These are phyloP conservation scores for Casuarius casuarius DNA, from an alignment of 2,113 vertebrate species.

Conservation along the genomic window DNA sequence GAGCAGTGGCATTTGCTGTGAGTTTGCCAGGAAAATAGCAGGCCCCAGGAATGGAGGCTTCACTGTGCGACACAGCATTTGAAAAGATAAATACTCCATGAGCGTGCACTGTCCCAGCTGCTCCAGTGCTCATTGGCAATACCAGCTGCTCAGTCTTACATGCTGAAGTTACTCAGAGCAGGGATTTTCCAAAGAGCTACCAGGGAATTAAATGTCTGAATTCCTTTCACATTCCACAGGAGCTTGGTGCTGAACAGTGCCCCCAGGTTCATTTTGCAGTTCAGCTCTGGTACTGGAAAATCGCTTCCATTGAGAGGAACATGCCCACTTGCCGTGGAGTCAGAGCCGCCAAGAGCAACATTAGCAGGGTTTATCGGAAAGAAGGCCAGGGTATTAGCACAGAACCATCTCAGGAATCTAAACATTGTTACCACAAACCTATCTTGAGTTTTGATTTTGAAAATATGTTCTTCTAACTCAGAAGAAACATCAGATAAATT, in stretches of 20 bases:
- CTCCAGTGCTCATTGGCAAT: accelerated
- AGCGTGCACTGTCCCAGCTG: not conserved
- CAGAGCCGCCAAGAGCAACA: not conserved
- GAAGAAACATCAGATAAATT: not conserved
- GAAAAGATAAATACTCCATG: not conserved
- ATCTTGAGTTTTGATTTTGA: conserved; percentile 21
- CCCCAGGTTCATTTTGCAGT: conserved; percentile 22
- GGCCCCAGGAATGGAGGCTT: not conserved
- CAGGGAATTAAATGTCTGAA: conserved; percentile 60
- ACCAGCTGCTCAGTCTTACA: not conserved
- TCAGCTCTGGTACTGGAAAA: conserved; percentile 30
- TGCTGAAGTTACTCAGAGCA: not conserved
- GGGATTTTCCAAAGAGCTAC: conserved; percentile 54
- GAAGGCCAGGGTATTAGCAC: not conserved
- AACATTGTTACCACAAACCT: conserved; percentile 19
- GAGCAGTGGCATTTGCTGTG: not conserved
- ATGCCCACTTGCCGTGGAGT: not conserved
- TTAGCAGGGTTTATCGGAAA: not conserved
- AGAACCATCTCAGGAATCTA: conserved; percentile 44
- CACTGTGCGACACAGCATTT: not conserved
- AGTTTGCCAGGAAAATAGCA: not conserved
- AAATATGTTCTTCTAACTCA: not conserved
- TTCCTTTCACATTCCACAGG: conserved; percentile 55
- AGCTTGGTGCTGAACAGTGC: not conserved
- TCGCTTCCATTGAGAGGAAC: not conserved